Evolutionary conservation across 2,797 vertebrate species (phyloP).

Genomic region (Lithobates pipiens): DNA sequence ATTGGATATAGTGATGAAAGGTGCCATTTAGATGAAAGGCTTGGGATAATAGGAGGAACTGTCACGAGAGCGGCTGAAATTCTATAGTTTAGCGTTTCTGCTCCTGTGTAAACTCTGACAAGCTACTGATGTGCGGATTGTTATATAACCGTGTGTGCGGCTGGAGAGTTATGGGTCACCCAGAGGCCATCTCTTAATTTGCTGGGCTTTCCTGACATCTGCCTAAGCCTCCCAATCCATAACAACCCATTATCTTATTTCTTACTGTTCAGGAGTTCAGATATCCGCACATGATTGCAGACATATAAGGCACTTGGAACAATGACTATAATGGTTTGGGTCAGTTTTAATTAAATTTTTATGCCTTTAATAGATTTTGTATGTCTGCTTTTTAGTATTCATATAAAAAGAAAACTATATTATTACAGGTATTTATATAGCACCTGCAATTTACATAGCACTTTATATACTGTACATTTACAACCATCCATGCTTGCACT

Average conservation of each 20-base stretch:
- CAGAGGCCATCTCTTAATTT: conserved; percentile 53
- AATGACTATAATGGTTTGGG: background rate
- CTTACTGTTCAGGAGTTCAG: background rate
- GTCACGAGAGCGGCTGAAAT: conserved; percentile 16
- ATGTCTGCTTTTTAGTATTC: no score
- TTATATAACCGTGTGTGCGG: conserved; percentile 52
- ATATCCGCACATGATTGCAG: background rate
- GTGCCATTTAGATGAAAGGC: conserved; percentile 48
- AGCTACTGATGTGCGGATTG: conserved; percentile 17
- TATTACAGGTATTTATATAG: no score
- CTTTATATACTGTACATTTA: no score
- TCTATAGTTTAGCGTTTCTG: conserved; percentile 43
- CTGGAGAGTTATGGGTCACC: conserved; percentile 49
- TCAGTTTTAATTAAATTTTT: no score
- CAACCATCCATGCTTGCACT: no score
- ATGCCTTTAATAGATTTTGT: no score
- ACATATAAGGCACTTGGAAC: background rate
- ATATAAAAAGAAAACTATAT: no score
- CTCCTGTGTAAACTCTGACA: conserved; percentile 37
- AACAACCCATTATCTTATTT: conserved; percentile 29
- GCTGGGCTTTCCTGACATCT: conserved; percentile 45
- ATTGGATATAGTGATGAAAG: conserved; percentile 47
- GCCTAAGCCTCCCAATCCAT: conserved; percentile 47
- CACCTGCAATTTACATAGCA: no score
- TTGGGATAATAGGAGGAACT: background rate